Evolutionary conservation across 1,140 invertebrate species (phyloP).

Genomic region (Spodoptera litura): DNA sequence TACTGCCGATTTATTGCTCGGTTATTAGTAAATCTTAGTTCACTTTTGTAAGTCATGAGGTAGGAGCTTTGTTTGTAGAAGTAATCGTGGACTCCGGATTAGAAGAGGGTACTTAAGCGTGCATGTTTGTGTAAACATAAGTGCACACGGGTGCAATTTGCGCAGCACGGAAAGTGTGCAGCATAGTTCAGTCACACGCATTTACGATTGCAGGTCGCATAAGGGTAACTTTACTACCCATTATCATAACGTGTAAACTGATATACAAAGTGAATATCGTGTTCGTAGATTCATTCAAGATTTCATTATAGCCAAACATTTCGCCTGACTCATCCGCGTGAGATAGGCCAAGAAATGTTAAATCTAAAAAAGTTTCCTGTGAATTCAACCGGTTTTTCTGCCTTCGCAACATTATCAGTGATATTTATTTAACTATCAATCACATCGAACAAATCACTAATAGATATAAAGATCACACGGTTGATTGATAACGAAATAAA

Average conservation of each 20-base stretch:
- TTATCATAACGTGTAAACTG: constrained; percentile 10
- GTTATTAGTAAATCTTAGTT: constrained; percentile 24
- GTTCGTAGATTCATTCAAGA: not conserved
- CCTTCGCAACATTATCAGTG: constrained; percentile 3
- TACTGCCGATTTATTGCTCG: not conserved
- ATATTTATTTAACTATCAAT: constrained; percentile 17
- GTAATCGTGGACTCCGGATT: constrained; percentile 1
- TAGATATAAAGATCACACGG: constrained; percentile 3
- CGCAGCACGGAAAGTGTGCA: not conserved
- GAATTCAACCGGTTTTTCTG: constrained; percentile 7
- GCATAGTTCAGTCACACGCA: constrained; percentile 12
- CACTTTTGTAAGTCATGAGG: constrained; percentile 6
- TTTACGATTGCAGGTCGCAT: constrained; percentile 16
- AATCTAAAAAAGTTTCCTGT: constrained; percentile 10
- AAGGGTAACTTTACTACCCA: not conserved
- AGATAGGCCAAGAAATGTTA: not conserved
- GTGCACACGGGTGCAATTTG: not conserved
- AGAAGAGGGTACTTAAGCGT: constrained; percentile 15
- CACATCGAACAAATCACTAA: constrained; percentile 11
- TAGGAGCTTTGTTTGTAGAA: not conserved
- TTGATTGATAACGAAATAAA: constrained; percentile 51
- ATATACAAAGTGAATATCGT: not conserved
- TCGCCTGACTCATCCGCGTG: constrained; percentile 11
- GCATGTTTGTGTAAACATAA: not conserved
- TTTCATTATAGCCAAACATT: not conserved